Conservation (phyloP, 2,113 vertebrate genomes). For the Dromaius novaehollandiae region DNA sequence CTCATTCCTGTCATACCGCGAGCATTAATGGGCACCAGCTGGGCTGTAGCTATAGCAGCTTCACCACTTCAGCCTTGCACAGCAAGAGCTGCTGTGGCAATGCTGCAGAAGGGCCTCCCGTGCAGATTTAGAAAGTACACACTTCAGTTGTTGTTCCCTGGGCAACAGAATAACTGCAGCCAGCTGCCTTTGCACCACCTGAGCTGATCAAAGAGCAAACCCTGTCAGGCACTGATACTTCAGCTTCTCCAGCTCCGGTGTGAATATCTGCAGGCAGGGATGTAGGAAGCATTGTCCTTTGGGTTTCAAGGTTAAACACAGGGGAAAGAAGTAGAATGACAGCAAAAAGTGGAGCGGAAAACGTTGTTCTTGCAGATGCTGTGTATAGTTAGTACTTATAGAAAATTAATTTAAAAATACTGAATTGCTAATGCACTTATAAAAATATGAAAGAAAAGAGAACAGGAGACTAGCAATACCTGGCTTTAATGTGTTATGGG, state of each 20-base stretch:
- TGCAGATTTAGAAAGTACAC: conserved; percentile 64
- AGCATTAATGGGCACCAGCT: conserved; percentile 77
- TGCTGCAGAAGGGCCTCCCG: conserved; percentile 72
- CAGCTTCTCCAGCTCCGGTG: conserved; percentile 34
- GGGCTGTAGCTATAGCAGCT: conserved; percentile 71
- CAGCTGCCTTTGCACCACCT: conserved; percentile 76
- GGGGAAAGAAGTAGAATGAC: conserved; percentile 32
- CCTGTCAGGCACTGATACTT: conserved; percentile 48
- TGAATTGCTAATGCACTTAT: background rate
- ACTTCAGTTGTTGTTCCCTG: conserved; percentile 76
- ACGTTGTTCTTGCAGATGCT: rapidly evolving
- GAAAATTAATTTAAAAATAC: background rate
- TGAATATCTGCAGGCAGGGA: conserved; percentile 56
- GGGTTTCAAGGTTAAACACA: conserved; percentile 66
- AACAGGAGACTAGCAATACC: background rate
- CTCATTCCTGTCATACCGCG: conserved; percentile 42
- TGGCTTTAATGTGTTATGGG: background rate
- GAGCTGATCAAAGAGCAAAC: conserved; percentile 66
- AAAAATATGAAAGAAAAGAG: background rate
- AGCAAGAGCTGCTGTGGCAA: conserved; percentile 66
- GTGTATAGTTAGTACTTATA: background rate
- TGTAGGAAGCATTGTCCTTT: conserved; percentile 13
- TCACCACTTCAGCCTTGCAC: conserved; percentile 64
- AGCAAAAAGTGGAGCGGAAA: background rate
- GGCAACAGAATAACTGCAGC: conserved; percentile 71